phyloP scores from a whole-genome alignment of 2,888 invertebrate genomes.

The Microctonus brassicae region DNA sequence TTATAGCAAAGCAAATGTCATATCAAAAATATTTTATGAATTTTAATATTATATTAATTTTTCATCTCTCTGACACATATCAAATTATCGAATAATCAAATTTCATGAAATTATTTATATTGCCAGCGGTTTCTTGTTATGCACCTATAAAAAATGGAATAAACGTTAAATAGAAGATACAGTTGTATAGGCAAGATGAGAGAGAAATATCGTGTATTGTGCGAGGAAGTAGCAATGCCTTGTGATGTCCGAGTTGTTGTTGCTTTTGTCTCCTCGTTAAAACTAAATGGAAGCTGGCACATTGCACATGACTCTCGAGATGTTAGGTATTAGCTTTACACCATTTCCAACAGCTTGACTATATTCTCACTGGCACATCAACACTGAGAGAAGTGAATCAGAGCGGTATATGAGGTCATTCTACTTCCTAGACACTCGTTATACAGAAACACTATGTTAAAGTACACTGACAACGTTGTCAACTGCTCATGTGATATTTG shows the following conservation, averaged over 20 bases:
- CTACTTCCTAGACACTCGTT: conserved; percentile 6
- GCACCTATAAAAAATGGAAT: too few relatives aligned
- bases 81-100: too few relatives aligned
- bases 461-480: not conserved
- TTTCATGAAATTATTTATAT: too few relatives aligned
- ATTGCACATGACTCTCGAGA: conserved; percentile 27
- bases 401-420: conserved; percentile 33
- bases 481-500: not conserved
- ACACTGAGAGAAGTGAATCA: conserved; percentile 45
- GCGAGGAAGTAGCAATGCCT: conserved; percentile 31
- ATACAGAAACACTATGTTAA: not conserved
- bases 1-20: too few relatives aligned
- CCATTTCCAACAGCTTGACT: conserved; percentile 36
- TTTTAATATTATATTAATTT: too few relatives aligned
- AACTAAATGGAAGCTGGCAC: conserved; percentile 49
- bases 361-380: conserved; percentile 43
- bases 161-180: not conserved
- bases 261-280: conserved; percentile 55
- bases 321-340: conserved; percentile 48
- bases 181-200: conserved; percentile 7
- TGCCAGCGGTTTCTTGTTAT: too few relatives aligned
- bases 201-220: too few relatives aligned
- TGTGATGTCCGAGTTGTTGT: conserved; percentile 43
- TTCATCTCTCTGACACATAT: too few relatives aligned
- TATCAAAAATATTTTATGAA: too few relatives aligned